Conservation (phyloP, 2,888 invertebrate species). For the Ormyrus rosae region DNA sequence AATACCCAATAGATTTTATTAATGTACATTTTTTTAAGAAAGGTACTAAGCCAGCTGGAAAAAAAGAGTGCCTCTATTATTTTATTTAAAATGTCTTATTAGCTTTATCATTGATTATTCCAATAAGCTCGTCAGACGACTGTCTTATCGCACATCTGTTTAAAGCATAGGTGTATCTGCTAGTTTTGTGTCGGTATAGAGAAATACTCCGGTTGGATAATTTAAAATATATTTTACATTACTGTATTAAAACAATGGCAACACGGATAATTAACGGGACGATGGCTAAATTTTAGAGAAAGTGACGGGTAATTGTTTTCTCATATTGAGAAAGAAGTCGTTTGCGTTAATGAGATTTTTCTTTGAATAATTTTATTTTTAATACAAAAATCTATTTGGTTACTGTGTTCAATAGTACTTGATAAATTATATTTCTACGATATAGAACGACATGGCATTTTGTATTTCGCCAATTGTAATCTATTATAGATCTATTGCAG, state of each 20-base stretch:
- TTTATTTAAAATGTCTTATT: too few relatives aligned
- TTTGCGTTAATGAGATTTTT: conserved; percentile 51
- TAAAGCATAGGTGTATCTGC: conserved; percentile 48
- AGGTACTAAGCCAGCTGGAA: too few relatives aligned
- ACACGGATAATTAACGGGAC: conserved; percentile 37
- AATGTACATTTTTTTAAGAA: not conserved
- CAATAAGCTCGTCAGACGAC: conserved; percentile 59
- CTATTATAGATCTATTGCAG: not conserved
- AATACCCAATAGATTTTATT: conserved; percentile 11
- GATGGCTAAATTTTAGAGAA: conserved; percentile 50
- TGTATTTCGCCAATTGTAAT: conserved; percentile 43
- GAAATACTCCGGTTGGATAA: conserved; percentile 59
- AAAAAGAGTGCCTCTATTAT: not conserved
- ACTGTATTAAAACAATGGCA: conserved; percentile 29
- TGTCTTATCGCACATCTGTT: conserved; percentile 58
- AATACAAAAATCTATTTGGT: conserved; percentile 21
- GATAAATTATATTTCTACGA: conserved; percentile 53
- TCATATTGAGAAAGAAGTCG: conserved; percentile 57
- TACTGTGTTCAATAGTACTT: conserved; percentile 39
- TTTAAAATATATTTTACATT: conserved; percentile 53
- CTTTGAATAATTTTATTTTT: conserved; percentile 52
- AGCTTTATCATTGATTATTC: too few relatives aligned
- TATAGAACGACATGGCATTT: conserved; percentile 45
- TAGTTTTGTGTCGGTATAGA: conserved; percentile 48
- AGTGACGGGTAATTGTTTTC: conserved; percentile 53